Evolutionary conservation across 2,113 vertebrate species (phyloP), one percentile per base, ranked within the genome.

Genomic region (Lutjanus erythropterus): DNA sequence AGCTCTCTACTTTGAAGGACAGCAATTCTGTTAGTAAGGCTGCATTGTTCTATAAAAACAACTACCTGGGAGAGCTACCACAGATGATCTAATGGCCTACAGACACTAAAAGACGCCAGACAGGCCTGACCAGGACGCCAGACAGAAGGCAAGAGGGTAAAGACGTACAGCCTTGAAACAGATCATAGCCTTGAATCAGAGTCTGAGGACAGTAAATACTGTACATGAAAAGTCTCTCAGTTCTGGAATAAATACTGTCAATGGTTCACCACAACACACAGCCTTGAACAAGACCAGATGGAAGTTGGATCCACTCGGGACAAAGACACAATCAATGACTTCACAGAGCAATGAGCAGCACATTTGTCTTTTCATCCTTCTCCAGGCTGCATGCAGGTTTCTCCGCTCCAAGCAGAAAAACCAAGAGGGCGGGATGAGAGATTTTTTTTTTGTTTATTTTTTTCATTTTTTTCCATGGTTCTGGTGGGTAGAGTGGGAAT

Each of bases 301-400:
- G 59, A 72, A 56, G 72, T 31, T 64, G 71, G 70, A 78, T 81
- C 85, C 75, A 85, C 66, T 80, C 47, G n/a, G 74, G 65, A 87
- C 78, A 75, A n/a, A 81, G 76, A 91, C 71, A 86, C 80, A 72
- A 37, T 83, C 84, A 87, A 74, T 78, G 78, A 90, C 78, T 52
- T 80, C 80, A 89, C 71, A 79, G 70, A 88, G 80, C 61, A 80
- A 90, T 70, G 78, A 91, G 90, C 85, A 85, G 86, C 91, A 87
- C 67, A 70, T 75, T 11, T 33, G 68, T 86, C 87, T 86, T 86
- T 80, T 85, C 89, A 87, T 86, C 89, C 81, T 65, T 70, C 90
- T 88, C 71, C 81, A 33, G 90, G 91, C 86, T 91, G 92, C 93
- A 92, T 93, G 93, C 91, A 93, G 88, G 88, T 52, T 85, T 86